A percentile compares a stretch with the other conserved stretches of the same genome.
phyloP scores from a whole-genome alignment of 2,797 vertebrate genomes.

The Danio aesculapii region DNA sequence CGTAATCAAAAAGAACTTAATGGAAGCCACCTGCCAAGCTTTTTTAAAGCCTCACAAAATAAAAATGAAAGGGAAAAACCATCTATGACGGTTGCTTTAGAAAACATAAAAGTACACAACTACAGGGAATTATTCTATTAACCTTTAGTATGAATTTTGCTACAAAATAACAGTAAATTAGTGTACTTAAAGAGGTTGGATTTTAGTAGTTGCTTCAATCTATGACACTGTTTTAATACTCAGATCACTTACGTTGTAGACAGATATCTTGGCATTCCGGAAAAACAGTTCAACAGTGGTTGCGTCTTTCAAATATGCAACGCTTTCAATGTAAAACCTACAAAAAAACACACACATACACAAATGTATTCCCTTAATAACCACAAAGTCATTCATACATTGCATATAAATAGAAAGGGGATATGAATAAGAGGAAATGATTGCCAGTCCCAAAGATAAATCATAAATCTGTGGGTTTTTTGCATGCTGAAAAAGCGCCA shows the following conservation, averaged over 20 bases:
- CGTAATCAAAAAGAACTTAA: constrained; percentile 55
- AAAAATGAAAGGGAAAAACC: not conserved
- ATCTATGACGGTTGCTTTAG: not conserved
- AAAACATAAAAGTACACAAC: not conserved
- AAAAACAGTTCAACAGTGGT: constrained; percentile 96
- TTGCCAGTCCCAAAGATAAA: not conserved
- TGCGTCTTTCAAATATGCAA: constrained; percentile 93
- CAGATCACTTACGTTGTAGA: constrained; percentile 89
- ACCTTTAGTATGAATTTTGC: not conserved
- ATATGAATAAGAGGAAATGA: not conserved
- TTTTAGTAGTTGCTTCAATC: not conserved
- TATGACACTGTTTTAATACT: constrained; percentile 16
- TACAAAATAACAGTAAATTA: not conserved
- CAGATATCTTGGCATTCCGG: constrained; percentile 92
- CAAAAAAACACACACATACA: constrained; percentile 40
- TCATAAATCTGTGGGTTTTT: not conserved
- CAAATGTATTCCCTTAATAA: not conserved
- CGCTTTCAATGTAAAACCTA: constrained; percentile 98
- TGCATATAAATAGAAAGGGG: not conserved
- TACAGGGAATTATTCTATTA: not conserved
- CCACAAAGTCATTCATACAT: not conserved
- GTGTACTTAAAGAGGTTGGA: not conserved
- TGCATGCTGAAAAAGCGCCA: not conserved
- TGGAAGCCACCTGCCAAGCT: constrained; percentile 50
- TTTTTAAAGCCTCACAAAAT: constrained; percentile 26